Conservation (phyloP, 2,113 vertebrate genomes). For the Corythornis vintsioides region DNA sequence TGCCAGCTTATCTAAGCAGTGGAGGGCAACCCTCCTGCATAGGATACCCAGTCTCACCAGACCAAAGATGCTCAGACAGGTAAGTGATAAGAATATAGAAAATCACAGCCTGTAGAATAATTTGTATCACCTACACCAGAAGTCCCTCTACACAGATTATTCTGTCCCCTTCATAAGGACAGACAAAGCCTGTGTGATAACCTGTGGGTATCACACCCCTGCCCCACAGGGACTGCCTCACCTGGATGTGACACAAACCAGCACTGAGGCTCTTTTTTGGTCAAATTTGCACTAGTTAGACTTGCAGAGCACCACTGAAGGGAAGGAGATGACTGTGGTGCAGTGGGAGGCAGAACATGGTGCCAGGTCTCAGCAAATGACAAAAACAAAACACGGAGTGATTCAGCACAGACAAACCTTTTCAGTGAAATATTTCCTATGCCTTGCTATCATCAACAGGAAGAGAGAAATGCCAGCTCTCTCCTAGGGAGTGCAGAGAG, state of each 20-base stretch:
- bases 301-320: background rate
- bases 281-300: background rate
- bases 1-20: background rate
- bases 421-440: background rate
- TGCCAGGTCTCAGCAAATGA: background rate
- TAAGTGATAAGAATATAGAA: background rate
- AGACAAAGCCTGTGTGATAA: background rate
- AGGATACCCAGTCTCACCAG: background rate
- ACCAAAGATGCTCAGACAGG: background rate
- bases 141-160: background rate
- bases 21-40: constrained; percentile 24
- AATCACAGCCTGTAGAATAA: background rate
- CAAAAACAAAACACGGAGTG: background rate
- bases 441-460: background rate
- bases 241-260: background rate
- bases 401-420: background rate
- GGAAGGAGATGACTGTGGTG: background rate
- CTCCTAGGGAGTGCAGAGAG: background rate
- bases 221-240: background rate
- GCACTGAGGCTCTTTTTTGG: background rate
- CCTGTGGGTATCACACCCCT: background rate
- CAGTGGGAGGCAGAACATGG: background rate
- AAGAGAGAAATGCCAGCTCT: background rate
- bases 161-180: background rate
- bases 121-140: background rate